A percentile compares a stretch with the other conserved stretches of the same genome.
These are phyloP conservation scores for Dipodomys spectabilis DNA, from an alignment of 2,113 vertebrate species.

Conservation along the genomic window DNA sequence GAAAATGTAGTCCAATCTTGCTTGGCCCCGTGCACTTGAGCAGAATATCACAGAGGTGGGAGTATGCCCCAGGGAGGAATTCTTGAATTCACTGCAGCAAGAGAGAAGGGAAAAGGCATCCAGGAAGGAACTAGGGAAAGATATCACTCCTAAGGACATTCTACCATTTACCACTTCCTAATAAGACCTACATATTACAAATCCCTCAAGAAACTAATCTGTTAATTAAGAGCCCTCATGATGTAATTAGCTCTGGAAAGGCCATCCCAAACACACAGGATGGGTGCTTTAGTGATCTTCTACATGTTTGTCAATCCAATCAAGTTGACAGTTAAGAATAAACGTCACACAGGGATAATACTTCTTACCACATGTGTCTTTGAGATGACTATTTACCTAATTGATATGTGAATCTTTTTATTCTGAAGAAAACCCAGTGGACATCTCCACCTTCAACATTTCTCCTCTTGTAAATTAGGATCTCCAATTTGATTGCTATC, in stretches of 20 bases:
- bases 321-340: background rate
- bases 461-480: background rate
- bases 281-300: background rate
- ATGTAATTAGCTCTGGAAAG: background rate
- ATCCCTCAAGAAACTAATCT: background rate
- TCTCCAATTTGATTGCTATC: background rate
- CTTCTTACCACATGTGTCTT: background rate
- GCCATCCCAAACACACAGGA: background rate
- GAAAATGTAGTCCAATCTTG: background rate
- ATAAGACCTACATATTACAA: background rate
- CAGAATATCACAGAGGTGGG: no score
- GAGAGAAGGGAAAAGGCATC: background rate
- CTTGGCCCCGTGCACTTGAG: background rate
- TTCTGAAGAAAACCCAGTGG: background rate
- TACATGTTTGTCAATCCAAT: background rate
- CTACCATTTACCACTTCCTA: background rate
- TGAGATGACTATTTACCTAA: no score
- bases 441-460: background rate
- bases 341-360: background rate
- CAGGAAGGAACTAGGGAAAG: background rate
- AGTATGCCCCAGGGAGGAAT: no score
- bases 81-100: background rate
- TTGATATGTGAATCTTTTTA: background rate
- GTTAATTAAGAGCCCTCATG: background rate
- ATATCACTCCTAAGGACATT: no score